phyloP scores from a whole-genome alignment of 2,888 invertebrate genomes.

The Coelopa pilipes region DNA sequence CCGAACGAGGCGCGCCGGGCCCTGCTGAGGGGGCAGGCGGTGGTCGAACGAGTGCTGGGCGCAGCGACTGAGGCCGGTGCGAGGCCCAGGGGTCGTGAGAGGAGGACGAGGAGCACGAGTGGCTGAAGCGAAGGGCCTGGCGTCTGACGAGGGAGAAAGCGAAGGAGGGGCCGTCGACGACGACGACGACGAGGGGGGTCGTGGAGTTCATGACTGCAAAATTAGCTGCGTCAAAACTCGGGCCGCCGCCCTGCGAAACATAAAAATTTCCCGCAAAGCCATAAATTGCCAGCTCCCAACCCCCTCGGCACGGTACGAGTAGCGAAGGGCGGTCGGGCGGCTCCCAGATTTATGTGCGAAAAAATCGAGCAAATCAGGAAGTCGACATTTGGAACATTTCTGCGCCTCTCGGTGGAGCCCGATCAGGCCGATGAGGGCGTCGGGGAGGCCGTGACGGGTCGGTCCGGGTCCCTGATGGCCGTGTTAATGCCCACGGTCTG shows the following conservation, averaged over 20 bases:
- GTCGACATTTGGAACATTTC: too few species aligned
- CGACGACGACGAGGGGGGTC: neutral
- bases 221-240: neutral
- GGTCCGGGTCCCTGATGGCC: neutral
- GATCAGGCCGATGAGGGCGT: neutral
- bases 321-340: neutral
- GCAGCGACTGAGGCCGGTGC: too few species aligned
- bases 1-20: too few species aligned
- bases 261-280: constrained; percentile 30
- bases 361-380: constrained; percentile 14
- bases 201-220: neutral
- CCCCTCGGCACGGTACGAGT: too few species aligned
- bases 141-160: neutral
- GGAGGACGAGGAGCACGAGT: neutral
- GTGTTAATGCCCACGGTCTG: constrained; percentile 11
- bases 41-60: too few species aligned
- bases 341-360: constrained; percentile 23
- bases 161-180: neutral
- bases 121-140: neutral
- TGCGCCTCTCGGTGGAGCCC: neutral
- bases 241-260: constrained; percentile 21
- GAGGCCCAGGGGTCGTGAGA: neutral
- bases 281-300: constrained; percentile 31
- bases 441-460: neutral
- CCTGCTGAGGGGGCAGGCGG: too few species aligned